A percentile compares a stretch with the other conserved stretches of the same genome.
These are phyloP conservation scores for Pogona vitticeps DNA, from an alignment of 2,113 vertebrate species.

Conservation along the genomic window DNA sequence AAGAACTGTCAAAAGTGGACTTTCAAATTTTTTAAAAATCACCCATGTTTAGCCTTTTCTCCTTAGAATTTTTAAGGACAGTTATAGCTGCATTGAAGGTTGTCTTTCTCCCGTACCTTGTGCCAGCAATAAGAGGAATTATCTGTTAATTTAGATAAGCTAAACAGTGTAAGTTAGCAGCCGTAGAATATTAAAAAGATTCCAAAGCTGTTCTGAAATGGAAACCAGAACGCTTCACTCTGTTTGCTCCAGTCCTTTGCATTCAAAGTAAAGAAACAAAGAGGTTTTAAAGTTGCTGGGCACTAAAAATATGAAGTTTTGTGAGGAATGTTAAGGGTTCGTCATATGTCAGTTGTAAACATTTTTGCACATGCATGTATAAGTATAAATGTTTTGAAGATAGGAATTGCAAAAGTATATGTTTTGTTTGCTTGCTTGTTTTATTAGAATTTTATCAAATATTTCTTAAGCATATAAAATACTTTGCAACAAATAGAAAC, in stretches of 20 bases:
- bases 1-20: conserved; percentile 23
- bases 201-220: neutral
- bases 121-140: neutral
- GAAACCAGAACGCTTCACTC: neutral
- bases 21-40: conserved; percentile 48
- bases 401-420: too few species aligned
- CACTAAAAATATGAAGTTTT: neutral
- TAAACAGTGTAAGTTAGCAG: neutral
- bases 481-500: neutral
- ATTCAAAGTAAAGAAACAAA: neutral
- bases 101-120: neutral
- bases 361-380: neutral
- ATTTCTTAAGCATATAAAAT: too few species aligned
- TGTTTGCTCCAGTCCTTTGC: neutral
- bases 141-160: neutral
- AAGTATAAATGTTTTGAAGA: neutral
- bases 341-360: neutral
- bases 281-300: neutral
- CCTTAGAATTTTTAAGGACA: conserved; percentile 35
- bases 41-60: conserved; percentile 50
- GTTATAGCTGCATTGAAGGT: conserved; percentile 24
- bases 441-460: neutral
- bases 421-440: too few species aligned
- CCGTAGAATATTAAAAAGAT: conserved; percentile 4
- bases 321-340: neutral